Conservation (phyloP, 2,888 invertebrate species). For the Chydorus sphaericus region DNA sequence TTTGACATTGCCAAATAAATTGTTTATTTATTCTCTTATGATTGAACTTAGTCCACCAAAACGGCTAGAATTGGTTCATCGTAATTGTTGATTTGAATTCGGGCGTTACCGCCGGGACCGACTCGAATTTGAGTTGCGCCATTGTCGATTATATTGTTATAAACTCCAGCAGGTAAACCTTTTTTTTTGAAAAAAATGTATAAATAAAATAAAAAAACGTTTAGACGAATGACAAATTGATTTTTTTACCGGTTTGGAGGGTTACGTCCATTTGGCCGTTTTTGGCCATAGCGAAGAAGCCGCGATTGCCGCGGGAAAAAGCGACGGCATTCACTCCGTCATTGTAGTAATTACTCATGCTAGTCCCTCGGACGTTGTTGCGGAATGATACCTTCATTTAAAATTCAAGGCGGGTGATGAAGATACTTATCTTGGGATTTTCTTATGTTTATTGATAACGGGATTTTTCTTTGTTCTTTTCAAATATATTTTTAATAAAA, state of each 20-base stretch:
- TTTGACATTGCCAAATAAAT: too few species aligned
- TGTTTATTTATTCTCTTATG: too few species aligned
- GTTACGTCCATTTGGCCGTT: conserved; percentile 9
- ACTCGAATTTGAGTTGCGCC: conserved; percentile 47
- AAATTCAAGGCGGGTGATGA: background rate
- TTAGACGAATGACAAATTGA: background rate
- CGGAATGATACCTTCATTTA: conserved; percentile 5
- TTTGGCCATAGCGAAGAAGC: conserved; percentile 14
- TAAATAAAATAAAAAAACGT: background rate
- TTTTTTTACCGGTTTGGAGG: conserved; percentile 9
- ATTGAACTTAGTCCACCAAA: conserved; percentile 22
- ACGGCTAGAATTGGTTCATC: conserved; percentile 29
- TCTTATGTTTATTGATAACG: too few species aligned
- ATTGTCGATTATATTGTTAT: conserved; percentile 65
- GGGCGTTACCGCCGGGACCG: conserved; percentile 39
- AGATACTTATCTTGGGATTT: too few species aligned
- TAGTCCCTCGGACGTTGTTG: conserved; percentile 12
- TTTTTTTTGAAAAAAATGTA: conserved; percentile 30
- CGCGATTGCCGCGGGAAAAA: conserved; percentile 14
- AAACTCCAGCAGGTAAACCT: conserved; percentile 55
- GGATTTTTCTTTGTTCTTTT: too few species aligned
- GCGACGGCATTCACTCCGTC: conserved; percentile 8
- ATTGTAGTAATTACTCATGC: conserved; percentile 11
- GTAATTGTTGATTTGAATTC: conserved; percentile 36
- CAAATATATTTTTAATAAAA: too few species aligned